A percentile compares a stretch with the other conserved stretches of the same genome.
Conservation (phyloP, 2,113 vertebrate genomes). For the Corythornis madagascariensis region DNA sequence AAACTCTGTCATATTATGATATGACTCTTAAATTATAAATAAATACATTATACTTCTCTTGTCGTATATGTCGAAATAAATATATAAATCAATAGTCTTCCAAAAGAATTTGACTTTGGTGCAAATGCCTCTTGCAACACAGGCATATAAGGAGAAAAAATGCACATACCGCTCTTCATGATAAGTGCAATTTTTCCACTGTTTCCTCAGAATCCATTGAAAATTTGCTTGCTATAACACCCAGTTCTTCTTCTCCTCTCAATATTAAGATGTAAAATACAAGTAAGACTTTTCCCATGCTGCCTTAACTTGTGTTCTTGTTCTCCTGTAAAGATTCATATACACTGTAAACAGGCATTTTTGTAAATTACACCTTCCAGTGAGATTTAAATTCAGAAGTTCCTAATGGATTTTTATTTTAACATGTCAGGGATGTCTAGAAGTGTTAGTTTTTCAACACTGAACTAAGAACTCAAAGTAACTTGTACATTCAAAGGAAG, state of each 20-base stretch:
- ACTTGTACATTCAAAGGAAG: conserved; percentile 49
- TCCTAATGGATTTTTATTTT: conserved; percentile 57
- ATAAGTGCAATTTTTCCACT: background rate
- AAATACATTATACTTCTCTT: background rate
- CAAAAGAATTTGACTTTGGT: background rate
- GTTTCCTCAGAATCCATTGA: background rate
- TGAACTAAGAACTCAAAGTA: conserved; percentile 55
- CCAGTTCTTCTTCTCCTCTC: background rate
- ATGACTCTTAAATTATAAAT: background rate
- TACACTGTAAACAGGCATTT: background rate
- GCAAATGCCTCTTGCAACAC: background rate
- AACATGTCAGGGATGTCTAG: conserved; percentile 35
- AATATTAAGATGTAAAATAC: background rate
- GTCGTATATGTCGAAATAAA: background rate
- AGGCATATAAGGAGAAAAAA: background rate
- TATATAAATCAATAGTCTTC: background rate
- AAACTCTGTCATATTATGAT: background rate
- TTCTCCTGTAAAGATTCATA: background rate
- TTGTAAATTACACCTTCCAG: conserved; percentile 20
- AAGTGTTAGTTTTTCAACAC: conserved; percentile 57
- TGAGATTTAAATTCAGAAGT: conserved; percentile 41
- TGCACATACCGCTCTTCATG: background rate
- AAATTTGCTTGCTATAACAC: background rate
- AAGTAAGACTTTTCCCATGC: background rate
- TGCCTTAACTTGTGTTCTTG: background rate